Conservation (phyloP, 2,888 invertebrate genomes). For the Platycnemis pennipes region DNA sequence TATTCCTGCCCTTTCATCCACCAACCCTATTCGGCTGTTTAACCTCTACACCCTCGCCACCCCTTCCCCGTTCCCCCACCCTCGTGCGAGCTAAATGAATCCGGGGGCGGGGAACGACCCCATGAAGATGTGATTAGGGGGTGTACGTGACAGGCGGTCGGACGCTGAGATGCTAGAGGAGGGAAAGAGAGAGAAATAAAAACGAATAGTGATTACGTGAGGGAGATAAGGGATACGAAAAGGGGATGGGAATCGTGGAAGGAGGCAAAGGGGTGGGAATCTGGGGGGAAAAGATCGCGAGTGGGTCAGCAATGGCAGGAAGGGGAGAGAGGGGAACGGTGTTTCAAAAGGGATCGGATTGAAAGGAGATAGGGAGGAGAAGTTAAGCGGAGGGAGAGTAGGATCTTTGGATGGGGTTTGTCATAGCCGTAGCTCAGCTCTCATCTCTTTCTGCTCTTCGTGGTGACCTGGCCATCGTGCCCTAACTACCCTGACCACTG, state of each 20-base stretch:
- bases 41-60: neutral
- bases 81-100: neutral
- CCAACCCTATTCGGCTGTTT: neutral
- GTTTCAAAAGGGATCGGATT: neutral
- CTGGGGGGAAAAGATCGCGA: neutral
- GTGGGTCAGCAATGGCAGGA: neutral
- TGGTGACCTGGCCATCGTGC: too few species aligned
- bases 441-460: too few species aligned
- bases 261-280: neutral
- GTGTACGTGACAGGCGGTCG: neutral
- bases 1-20: neutral
- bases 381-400: too few species aligned
- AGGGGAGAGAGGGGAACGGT: neutral
- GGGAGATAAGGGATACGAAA: neutral
- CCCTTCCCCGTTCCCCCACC: neutral
- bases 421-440: too few species aligned
- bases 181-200: neutral
- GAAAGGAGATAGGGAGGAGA: neutral
- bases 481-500: too few species aligned
- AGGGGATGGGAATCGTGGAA: neutral
- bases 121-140: neutral
- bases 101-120: neutral
- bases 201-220: constrained; percentile 17
- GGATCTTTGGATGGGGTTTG: too few species aligned
- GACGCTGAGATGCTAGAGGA: neutral